Base-by-base conservation (phyloP, 2,888 invertebrate species). In the Myopa tessellatipennis region DNA sequence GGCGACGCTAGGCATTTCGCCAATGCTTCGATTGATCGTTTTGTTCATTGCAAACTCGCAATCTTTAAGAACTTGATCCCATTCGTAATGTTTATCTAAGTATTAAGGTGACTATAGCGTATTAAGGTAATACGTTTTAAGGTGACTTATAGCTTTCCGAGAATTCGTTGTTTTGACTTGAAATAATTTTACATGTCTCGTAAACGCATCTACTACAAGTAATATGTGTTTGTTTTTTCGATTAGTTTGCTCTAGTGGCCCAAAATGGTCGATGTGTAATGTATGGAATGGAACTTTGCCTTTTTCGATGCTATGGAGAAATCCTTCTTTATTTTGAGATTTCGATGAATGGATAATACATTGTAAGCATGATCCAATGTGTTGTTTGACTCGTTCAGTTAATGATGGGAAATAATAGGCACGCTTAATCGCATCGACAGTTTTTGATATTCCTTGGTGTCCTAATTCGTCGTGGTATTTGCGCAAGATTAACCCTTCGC, bases 141-240 rank as follows among this genome's bases (percentile, higher is more conserved):
- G 67, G 58, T 71, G 60, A 55, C 36, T 26, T 45, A 69, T 75
- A n/a, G 52, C 55, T 18, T 77, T 74, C 16, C 58, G 18, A 34
- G 74, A 61, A 58, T 68, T 75, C 26, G 74, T 78, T 52, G 69
- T 78, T 68, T 61, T 78, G 36, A 70, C 52, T 18, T 76, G 61
- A 45, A 70, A 78, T 26, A 78, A 52, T 58, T 74, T 75, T 5
- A 78, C 55, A 61, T 50, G 75, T 52, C 69, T 76, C 6, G 78
- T 52, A 52, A 52, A 52, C 52, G 52, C 52, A 52, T 52, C 26
- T 14, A 52, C 52, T 52, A 52, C 52, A 26, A 68, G 50, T 40
- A 78, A 63, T 38, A 78, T 61, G 52, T 78, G 69, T 63, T 76
- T 76, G 52, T 78, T 75, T 50, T 58, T 69, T n/a, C 63, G 52